Base-by-base conservation (phyloP, 2,797 vertebrate genomes). In the Mareca strepera region DNA sequence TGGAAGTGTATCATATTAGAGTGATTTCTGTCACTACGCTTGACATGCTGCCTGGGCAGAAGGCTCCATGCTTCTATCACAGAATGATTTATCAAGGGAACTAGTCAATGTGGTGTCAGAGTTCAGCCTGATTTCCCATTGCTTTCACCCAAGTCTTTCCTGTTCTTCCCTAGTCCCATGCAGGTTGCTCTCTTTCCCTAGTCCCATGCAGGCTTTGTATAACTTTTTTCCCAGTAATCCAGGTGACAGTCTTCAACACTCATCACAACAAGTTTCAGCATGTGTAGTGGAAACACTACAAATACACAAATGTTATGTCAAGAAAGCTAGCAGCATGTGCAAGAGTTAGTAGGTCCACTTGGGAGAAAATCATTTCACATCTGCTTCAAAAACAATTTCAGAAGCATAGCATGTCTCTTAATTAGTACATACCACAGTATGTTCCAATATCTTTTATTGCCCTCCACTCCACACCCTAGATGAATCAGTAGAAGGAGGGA, bases 401-500 rank as follows among this genome's bases (percentile, higher is more conserved):
- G 4, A 23, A 14, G 11, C 5, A 10, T 0, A 17, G 5, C 9
- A 17, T 5, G 0, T 28, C 41, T 56, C 60, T 35, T 23, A 53
- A 67, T 48, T 28, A 83, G 44, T 9, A 63, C 56, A 18, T 8
- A 37, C 9, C 37, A 23, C 31, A 69, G 26, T 15, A 35, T 26
- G 39, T 31, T 64, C 39, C 39, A 64, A 6, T 15, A 20, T 29
- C 29, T 48, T 50, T 58, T 16, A 37, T 62, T 55, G 41, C 29
- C 63, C 82, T 58, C 29, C 6, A 22, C 29, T 68, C 13, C 23
- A 8, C 29, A 55, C 22, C 33, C 17, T n/a, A 9, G 18, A 66
- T 84, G 64, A 50, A 69, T 46, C 22, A 82, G 48, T 2, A n/a
- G 15, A 1, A 90, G 15, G n/a, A 90, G 26, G 23, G 52, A 41